Percentiles rank a stretch among this genome's conserved stretches.
phyloP scores from a whole-genome alignment of 2,113 vertebrate species.

The Calyptomena viridis region DNA sequence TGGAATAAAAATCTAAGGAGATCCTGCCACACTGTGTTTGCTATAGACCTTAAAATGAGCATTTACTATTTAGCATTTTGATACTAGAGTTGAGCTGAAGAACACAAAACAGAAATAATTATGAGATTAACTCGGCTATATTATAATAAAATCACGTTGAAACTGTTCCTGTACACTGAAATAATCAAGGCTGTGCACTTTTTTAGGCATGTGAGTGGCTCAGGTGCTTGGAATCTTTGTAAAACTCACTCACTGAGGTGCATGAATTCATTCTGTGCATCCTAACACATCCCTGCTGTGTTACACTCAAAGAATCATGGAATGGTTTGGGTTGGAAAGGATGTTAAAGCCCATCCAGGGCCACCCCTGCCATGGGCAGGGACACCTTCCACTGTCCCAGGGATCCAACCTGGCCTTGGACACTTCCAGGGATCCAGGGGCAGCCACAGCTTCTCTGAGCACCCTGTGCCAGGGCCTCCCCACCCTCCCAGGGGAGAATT shows the following conservation, averaged over 20 bases:
- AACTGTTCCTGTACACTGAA: not conserved
- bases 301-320: not conserved
- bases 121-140: not conserved
- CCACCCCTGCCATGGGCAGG: not conserved
- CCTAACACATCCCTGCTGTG: not conserved
- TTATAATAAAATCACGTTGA: not conserved
- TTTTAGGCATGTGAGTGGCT: not conserved
- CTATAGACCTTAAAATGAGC: not conserved
- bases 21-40: not conserved
- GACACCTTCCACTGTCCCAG: not conserved
- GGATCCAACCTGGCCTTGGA: not conserved
- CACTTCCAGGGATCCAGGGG: not conserved
- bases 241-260: not conserved
- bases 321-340: not conserved
- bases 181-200: fast-evolving
- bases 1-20: not conserved
- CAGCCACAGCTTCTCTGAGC: not conserved
- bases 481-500: not conserved
- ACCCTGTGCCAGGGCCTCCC: not conserved
- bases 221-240: not conserved
- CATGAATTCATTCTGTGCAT: not conserved
- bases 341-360: fast-evolving
- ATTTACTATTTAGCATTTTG: not conserved
- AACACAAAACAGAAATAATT: not conserved
- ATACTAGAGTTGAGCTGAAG: not conserved